Evolutionary conservation across 2,888 invertebrate genomes (phyloP), one percentile per base, ranked within the genome.

Genomic region (Tillus elongatus): DNA sequence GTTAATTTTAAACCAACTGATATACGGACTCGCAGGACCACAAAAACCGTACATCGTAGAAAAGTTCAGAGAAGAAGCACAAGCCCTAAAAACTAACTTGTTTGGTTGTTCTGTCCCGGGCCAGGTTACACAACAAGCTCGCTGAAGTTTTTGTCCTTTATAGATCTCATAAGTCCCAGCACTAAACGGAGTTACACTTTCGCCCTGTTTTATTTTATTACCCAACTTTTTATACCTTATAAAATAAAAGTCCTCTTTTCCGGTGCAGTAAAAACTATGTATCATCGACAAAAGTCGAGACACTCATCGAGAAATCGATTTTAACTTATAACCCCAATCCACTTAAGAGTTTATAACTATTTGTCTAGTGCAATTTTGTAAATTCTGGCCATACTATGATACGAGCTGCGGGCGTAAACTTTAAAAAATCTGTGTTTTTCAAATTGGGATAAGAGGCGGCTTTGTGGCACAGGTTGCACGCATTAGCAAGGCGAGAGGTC

Each of bases 141-240:
- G 16, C 36, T 29, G 34, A 46, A 45, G 36, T 46, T 50, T 48
- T 43, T 43, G 43, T 44, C 40, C 36, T 46, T 45, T 39, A 46
- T 36, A 40, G 43, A 45, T 33, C 36, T 33, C 15, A 24, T 13
- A 16, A 38, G 13, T 19, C 24, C 27, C 15, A 14, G 12, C 38
- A 26, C 16, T 30, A 34, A 38, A 38, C 38, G 34, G 34, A 38
- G 38, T 50, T 50, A 47, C 45, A 41, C 44, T 45, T 43, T 42
- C 31, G 39, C 41, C 42, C 36, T 33, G 32, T 47, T 45, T 50
- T 45, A 52, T 52, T 50, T 45, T 44, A 50, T 51, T 47, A 51
- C 37, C 27, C 29, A 45, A 50, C 41, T 51, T 48, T 43, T 40
- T 41, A 39, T 34, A 35, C 26, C 36, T 29, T 30, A 28, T 30